Evolutionary conservation across 2,888 invertebrate species (phyloP).

Genomic region (Sthenelais limicola): DNA sequence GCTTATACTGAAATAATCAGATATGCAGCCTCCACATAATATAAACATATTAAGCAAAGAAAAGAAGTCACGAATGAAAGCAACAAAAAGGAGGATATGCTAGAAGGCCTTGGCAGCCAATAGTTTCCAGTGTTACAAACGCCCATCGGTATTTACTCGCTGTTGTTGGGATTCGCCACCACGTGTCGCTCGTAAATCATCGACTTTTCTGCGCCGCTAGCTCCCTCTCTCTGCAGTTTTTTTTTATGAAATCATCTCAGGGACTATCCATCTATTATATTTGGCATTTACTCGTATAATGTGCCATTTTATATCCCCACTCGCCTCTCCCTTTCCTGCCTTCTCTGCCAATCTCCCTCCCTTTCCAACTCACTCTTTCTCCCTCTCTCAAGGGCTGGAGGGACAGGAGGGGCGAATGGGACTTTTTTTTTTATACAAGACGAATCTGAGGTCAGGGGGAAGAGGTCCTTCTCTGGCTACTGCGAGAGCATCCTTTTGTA

Average conservation of each 20-base stretch:
- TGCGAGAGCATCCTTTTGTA: no score
- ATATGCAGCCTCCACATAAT: no score
- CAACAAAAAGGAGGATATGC: constrained; percentile 22
- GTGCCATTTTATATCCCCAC: neutral
- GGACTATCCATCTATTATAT: constrained; percentile 22
- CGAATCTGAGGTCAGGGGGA: no score
- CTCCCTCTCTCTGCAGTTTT: neutral
- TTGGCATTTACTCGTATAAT: constrained; percentile 14
- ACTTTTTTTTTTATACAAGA: no score
- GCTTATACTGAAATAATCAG: no score
- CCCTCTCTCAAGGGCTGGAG: no score
- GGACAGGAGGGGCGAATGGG: no score
- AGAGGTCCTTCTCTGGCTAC: no score
- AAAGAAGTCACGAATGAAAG: neutral
- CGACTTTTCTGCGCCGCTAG: neutral
- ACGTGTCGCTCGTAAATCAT: constrained; percentile 22
- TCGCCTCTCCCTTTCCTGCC: neutral
- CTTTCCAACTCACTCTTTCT: no score
- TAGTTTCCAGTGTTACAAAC: constrained; percentile 24
- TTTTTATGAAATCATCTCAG: constrained; percentile 4
- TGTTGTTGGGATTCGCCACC: constrained; percentile 27
- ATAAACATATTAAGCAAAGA: neutral
- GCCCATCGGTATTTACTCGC: no score
- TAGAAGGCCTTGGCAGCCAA: constrained; percentile 21
- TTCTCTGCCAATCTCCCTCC: no score